Evolutionary conservation across 1,140 invertebrate species (phyloP).

Genomic region (Prorops nasuta): DNA sequence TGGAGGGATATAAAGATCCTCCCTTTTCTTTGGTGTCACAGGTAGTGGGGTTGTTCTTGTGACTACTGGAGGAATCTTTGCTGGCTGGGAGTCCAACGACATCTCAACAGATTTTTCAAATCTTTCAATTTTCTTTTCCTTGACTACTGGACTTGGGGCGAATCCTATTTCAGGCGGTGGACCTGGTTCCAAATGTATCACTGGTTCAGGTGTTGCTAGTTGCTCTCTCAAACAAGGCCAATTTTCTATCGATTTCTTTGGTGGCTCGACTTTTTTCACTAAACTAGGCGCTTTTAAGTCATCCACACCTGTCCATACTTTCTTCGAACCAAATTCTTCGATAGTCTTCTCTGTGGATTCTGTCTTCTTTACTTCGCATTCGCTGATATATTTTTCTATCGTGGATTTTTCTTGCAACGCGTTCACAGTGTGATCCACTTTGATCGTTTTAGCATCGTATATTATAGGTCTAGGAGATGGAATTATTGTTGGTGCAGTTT

Average conservation of each 20-base stretch:
- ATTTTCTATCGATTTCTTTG: constrained; percentile 17
- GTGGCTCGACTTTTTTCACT: constrained; percentile 49
- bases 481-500: constrained; percentile 16
- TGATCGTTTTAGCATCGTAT: constrained; percentile 54
- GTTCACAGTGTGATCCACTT: constrained; percentile 53
- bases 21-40: constrained; percentile 36
- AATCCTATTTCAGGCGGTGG: constrained; percentile 67
- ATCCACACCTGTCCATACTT: constrained; percentile 47
- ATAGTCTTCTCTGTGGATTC: constrained; percentile 47
- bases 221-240: constrained; percentile 12
- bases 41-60: constrained; percentile 56
- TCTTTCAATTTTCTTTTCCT: constrained; percentile 60
- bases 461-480: constrained; percentile 41
- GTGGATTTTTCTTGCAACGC: constrained; percentile 42
- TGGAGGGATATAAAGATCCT: constrained; percentile 34
- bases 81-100: constrained; percentile 57
- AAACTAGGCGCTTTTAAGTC: constrained; percentile 58
- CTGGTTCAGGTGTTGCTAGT: constrained; percentile 8
- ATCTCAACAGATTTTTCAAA: constrained; percentile 62
- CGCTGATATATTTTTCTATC: constrained; percentile 41
- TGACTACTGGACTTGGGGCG: constrained; percentile 48
- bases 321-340: constrained; percentile 47
- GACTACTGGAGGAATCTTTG: constrained; percentile 56
- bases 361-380: constrained; percentile 42
- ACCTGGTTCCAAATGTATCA: constrained; percentile 57